Conservation (phyloP, 2,888 invertebrate genomes). For the Desoria tigrina region DNA sequence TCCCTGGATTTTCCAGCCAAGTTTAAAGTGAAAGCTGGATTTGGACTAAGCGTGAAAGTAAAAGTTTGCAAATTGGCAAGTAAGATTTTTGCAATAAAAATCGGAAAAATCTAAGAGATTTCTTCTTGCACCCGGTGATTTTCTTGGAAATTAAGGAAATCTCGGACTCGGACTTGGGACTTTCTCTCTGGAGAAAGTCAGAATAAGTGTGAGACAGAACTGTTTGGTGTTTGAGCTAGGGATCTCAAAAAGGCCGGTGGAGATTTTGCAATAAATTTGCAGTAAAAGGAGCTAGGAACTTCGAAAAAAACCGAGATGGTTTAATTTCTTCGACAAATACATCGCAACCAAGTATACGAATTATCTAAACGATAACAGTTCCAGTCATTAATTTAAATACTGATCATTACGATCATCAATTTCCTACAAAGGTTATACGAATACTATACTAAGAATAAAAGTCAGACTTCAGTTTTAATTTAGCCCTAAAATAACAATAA, state of each 20-base stretch:
- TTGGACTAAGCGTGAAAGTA: too few species aligned
- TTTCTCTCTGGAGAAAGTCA: constrained; percentile 1
- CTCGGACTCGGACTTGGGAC: too few species aligned
- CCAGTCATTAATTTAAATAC: constrained; percentile 36
- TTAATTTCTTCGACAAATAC: background rate
- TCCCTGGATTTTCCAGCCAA: too few species aligned
- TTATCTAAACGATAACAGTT: constrained; percentile 31
- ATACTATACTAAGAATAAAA: background rate
- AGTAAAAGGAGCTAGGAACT: background rate
- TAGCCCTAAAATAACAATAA: too few species aligned
- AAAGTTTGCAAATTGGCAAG: too few species aligned
- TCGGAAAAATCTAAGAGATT: too few species aligned
- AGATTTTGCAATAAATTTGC: background rate
- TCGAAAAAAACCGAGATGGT: background rate
- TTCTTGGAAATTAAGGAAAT: too few species aligned
- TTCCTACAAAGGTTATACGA: background rate
- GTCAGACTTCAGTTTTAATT: background rate
- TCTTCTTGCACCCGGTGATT: too few species aligned
- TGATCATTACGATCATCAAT: constrained; percentile 5
- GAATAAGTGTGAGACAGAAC: background rate
- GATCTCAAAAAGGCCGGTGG: background rate
- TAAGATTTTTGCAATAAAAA: too few species aligned
- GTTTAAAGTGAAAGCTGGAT: too few species aligned
- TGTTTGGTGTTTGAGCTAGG: background rate
- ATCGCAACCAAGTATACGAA: constrained; percentile 51